Evolutionary conservation across 2,797 vertebrate species (phyloP), one percentile per base, ranked within the genome.

Genomic region (Catostomus latipinnis): DNA sequence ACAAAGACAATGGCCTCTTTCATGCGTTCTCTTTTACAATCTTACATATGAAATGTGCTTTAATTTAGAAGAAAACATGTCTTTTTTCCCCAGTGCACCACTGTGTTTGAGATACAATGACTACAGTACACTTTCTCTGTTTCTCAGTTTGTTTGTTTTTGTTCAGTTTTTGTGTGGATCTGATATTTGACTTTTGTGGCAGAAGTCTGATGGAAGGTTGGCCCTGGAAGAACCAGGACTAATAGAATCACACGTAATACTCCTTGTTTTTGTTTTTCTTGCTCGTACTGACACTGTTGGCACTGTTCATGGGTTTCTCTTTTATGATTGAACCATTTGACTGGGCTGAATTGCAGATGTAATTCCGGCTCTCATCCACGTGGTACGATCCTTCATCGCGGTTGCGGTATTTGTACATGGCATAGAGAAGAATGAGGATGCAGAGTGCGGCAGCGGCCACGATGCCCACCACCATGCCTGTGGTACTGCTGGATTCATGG

Each of bases 261-360:
- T 99, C 98, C 92, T 98, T 99, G 94, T 99, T 97, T 94, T 99
- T 99, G 93, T 98, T 98, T 93, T 99, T 99, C 96, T 99, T 99
- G 89, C 94, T 96, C 93, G 99, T 99, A 93, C 90, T 93, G 83
- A 96, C 94, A 89, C 95, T 95, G 93, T 98, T 98, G 73, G 94
- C 93, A 58, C 95, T 95, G 94, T 94, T 96, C 87, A 95, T 94
- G 53, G 96, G 96, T 67, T 99, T 99, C 89, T 99, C 97, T 91
- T 99, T 99, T 82, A 99, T 95, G 0, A 98, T 93, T 68, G 96
- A 95, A 89, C 98, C 98, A 0, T 99, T 99, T 89, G 97, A 97
- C 93, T 99, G 97, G 69, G 98, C 97, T 46, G 97, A 98, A 93
- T 99, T 99, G 95, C 97, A 99, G 94, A 99, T 99, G 95, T 99